These are phyloP conservation scores for Acronicta aceris DNA, from an alignment of 2,888 invertebrate genomes.

Conservation along the genomic window DNA sequence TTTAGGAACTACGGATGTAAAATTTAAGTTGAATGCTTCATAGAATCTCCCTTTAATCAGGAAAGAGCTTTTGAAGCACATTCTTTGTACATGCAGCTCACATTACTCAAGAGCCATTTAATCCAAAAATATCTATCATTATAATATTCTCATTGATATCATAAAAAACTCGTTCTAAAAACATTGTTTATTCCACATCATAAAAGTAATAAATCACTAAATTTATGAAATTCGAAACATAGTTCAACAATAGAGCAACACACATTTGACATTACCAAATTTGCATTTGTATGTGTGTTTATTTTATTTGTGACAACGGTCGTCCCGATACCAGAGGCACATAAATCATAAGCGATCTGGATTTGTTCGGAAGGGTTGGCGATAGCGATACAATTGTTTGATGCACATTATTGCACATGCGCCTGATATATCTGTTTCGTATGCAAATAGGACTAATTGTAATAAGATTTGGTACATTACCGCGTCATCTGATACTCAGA, in stretches of 20 bases:
- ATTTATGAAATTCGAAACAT: conserved; percentile 45
- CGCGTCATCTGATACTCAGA: conserved; percentile 58
- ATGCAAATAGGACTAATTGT: conserved; percentile 87
- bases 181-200: conserved; percentile 46
- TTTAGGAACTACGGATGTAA: conserved; percentile 4
- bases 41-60: conserved; percentile 4
- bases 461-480: conserved; percentile 77
- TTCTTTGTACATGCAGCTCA: not conserved
- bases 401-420: conserved; percentile 74
- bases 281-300: conserved; percentile 79
- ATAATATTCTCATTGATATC: conserved; percentile 10
- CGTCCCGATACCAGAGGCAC: conserved; percentile 70
- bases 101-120: conserved; percentile 41
- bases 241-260: conserved; percentile 57
- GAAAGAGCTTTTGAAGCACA: not conserved
- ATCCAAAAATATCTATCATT: conserved; percentile 31
- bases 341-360: conserved; percentile 85
- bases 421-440: conserved; percentile 79
- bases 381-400: conserved; percentile 59
- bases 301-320: conserved; percentile 70
- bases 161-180: conserved; percentile 32
- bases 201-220: conserved; percentile 52
- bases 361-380: conserved; percentile 73
- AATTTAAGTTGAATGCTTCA: conserved; percentile 20
- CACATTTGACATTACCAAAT: conserved; percentile 64